These are phyloP conservation scores for Metridium senile DNA, from an alignment of 92 coral and sea anemone species.

Conservation along the genomic window DNA sequence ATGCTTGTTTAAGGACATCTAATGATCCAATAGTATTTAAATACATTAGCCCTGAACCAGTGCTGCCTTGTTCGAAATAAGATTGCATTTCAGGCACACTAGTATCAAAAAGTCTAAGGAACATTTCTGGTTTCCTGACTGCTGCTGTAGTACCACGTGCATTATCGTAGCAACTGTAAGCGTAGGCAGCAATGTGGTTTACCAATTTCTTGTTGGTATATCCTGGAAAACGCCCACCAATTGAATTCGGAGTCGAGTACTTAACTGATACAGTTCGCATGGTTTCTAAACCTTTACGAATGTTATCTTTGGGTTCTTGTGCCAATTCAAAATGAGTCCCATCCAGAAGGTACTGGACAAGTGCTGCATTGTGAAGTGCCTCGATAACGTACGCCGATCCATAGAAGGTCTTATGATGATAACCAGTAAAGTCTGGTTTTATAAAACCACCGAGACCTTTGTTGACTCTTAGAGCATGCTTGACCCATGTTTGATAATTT, in stretches of 20 bases:
- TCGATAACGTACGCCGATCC: slow-evolving; percentile 62
- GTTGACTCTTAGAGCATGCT: slow-evolving; percentile 60
- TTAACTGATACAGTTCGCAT: slow-evolving; percentile 26
- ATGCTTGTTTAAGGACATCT: slow-evolving; percentile 35
- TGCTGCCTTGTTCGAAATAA: slow-evolving; percentile 24
- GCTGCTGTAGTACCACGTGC: background rate
- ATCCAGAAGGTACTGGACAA: slow-evolving; percentile 57
- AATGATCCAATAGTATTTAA: slow-evolving; percentile 53
- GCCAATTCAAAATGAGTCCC: slow-evolving; percentile 53
- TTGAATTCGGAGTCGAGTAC: slow-evolving; percentile 65
- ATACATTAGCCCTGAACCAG: slow-evolving; percentile 25
- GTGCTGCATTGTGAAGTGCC: slow-evolving; percentile 57
- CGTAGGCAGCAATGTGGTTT: slow-evolving; percentile 55
- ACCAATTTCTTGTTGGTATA: slow-evolving; percentile 32
- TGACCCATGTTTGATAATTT: slow-evolving; percentile 60
- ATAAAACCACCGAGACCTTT: slow-evolving; percentile 68
- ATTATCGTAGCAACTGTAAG: slow-evolving; percentile 40
- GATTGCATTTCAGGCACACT: background rate
- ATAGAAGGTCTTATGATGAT: slow-evolving; percentile 73
- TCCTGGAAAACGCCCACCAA: slow-evolving; percentile 70
- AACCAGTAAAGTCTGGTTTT: slow-evolving; percentile 80
- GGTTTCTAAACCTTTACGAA: slow-evolving; percentile 40
- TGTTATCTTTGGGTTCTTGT: slow-evolving; percentile 31
- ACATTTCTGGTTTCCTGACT: slow-evolving; percentile 31
- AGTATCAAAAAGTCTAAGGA: slow-evolving; percentile 39